phyloP scores from a whole-genome alignment of 2,797 vertebrate genomes.

The Aratinga solstitialis region DNA sequence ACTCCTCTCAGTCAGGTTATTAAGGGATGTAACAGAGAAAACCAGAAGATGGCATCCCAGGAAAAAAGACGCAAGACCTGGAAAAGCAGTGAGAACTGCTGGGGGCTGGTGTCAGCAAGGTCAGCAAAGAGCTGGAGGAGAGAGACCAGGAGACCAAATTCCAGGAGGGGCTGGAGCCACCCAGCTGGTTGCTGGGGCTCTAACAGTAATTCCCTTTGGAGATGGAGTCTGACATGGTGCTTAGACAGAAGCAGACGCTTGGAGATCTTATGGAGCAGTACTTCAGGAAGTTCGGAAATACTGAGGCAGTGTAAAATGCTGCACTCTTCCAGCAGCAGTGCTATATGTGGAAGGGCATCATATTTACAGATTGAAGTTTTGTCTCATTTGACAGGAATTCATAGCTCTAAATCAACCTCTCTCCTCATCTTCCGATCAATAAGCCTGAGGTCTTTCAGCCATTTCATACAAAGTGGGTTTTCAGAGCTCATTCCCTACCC shows the following conservation, averaged over 20 bases:
- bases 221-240: background rate
- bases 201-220: background rate
- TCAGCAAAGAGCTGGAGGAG: constrained; percentile 51
- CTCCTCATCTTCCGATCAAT: background rate
- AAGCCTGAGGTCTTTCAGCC: background rate
- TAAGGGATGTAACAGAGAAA: constrained; percentile 63
- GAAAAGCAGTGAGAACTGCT: constrained; percentile 43
- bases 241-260: background rate
- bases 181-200: background rate
- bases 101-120: background rate
- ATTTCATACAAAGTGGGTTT: background rate
- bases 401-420: background rate
- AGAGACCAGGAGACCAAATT: constrained; percentile 40
- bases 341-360: background rate
- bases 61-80: constrained; percentile 50
- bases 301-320: background rate
- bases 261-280: background rate
- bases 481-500: background rate
- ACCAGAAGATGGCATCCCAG: constrained; percentile 58
- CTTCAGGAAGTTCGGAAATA: background rate
- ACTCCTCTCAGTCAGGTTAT: constrained; percentile 60
- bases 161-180: background rate
- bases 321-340: background rate
- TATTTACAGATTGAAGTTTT: background rate
- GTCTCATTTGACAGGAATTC: background rate